A percentile compares a stretch with the other conserved stretches of the same genome.
These are phyloP conservation scores for Larimichthys crocea DNA, from an alignment of 2,113 vertebrate species.

Conservation along the genomic window DNA sequence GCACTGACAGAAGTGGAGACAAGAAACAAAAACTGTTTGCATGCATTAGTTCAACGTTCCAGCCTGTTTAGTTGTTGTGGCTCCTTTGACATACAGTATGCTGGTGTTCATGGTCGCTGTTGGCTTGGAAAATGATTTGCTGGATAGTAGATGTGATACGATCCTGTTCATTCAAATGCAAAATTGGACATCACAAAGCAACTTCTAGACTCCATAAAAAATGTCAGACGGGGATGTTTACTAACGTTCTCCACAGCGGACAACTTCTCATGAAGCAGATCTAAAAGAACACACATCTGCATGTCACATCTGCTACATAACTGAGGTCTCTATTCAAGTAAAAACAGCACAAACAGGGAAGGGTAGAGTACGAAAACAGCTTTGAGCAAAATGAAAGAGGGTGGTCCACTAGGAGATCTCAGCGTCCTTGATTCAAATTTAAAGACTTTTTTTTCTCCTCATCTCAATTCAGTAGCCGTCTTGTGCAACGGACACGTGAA, in stretches of 20 bases:
- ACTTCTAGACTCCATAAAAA: no score
- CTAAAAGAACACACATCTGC: neutral
- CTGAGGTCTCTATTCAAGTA: neutral
- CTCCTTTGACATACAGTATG: neutral
- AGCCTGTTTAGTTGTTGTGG: neutral
- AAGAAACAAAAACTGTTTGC: neutral
- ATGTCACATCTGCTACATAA: neutral
- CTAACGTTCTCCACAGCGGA: neutral
- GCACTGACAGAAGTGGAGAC: no score
- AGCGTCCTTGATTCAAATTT: neutral
- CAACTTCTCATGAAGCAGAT: neutral
- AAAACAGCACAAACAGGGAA: neutral
- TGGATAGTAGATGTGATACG: no score
- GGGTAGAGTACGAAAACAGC: neutral
- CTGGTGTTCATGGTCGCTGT: neutral
- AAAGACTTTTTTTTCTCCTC: constrained; percentile 19
- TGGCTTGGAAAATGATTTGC: no score
- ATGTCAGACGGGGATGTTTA: neutral
- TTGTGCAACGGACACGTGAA: constrained; percentile 43
- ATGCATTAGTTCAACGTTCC: neutral
- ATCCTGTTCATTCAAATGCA: no score
- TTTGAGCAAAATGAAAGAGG: constrained; percentile 5
- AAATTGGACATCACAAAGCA: no score
- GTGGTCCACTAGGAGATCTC: neutral
- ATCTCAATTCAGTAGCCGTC: constrained; percentile 43